Conservation (phyloP, 2,113 vertebrate species). For the Gallinago jamesoni region DNA sequence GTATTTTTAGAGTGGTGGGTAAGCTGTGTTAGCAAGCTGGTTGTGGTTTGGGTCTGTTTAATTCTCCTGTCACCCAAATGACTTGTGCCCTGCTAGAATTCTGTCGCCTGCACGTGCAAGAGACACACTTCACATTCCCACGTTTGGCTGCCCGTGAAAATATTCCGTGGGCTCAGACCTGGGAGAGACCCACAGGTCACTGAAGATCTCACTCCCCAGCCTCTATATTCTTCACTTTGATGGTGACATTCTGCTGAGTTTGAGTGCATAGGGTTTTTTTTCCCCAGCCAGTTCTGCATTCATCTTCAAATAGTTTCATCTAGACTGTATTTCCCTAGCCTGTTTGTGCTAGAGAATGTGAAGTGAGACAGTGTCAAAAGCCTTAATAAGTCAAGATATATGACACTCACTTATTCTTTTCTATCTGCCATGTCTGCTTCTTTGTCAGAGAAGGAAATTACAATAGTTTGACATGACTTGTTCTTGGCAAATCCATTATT, state of each 20-base stretch:
- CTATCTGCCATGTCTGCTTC: not conserved
- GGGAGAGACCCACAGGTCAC: fast-evolving
- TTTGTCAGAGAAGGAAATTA: conserved; percentile 46
- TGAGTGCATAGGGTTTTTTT: not conserved
- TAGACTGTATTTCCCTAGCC: not conserved
- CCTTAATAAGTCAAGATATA: conserved; percentile 17
- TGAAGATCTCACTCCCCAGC: not conserved
- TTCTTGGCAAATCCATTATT: conserved; percentile 36
- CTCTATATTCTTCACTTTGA: not conserved
- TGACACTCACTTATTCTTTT: conserved; percentile 11
- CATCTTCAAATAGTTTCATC: not conserved
- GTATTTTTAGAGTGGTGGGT: not conserved
- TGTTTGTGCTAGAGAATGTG: not conserved
- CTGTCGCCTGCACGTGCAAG: not conserved
- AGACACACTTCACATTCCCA: not conserved
- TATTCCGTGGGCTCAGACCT: not conserved
- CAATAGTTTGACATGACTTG: not conserved
- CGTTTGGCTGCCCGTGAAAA: not conserved
- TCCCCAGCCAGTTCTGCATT: not conserved
- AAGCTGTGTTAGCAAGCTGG: not conserved
- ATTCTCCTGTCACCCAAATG: not conserved
- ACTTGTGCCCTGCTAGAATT: not conserved
- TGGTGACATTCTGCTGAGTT: not conserved
- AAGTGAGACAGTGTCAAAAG: not conserved
- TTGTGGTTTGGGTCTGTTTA: not conserved